Conservation (phyloP, 2,797 vertebrate species). For the Pangasius krempfi region DNA sequence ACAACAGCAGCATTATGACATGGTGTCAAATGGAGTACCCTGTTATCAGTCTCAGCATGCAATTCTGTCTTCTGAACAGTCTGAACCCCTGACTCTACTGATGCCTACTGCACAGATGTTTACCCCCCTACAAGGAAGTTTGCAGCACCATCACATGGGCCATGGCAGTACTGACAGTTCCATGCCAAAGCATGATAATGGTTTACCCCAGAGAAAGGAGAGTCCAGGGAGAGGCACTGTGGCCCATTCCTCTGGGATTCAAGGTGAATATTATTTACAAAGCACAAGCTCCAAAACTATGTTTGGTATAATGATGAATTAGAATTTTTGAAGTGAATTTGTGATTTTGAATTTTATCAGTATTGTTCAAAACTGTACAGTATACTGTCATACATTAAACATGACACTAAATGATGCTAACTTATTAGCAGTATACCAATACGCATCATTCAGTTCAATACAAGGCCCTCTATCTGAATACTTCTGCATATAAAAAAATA, state of each 20-base stretch:
- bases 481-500: neutral
- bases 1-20: constrained; percentile 75
- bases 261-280: constrained; percentile 11
- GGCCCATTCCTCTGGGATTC: constrained; percentile 59
- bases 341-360: too few relatives aligned
- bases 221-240: constrained; percentile 65
- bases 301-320: neutral
- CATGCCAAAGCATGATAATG: constrained; percentile 68
- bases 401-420: neutral
- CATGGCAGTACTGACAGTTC: constrained; percentile 70
- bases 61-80: constrained; percentile 41
- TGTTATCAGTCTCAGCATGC: constrained; percentile 76
- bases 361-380: neutral
- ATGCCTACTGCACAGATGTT: constrained; percentile 73
- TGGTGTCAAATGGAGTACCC: constrained; percentile 80
- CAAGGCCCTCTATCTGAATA: neutral
- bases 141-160: constrained; percentile 71
- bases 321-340: neutral
- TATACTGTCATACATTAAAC: neutral
- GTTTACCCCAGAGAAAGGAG: constrained; percentile 70
- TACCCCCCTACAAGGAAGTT: constrained; percentile 74
- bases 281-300: neutral
- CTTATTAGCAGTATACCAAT: neutral
- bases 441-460: neutral
- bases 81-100: constrained; percentile 68